These are phyloP conservation scores for Ochotona curzoniae DNA, from an alignment of 2,113 vertebrate species.

Conservation along the genomic window DNA sequence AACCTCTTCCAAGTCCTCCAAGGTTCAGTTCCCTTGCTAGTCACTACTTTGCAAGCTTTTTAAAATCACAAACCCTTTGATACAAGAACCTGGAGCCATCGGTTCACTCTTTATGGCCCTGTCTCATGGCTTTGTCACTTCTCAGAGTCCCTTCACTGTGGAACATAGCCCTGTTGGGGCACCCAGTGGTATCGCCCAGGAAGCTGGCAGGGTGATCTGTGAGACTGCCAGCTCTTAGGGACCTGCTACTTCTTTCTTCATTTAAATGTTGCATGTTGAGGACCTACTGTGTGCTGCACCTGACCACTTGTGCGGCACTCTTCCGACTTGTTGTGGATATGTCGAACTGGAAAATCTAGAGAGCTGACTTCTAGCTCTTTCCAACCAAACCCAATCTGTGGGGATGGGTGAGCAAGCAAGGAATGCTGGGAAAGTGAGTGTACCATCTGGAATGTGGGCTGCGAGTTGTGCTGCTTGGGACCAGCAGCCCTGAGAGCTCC, in stretches of 20 bases:
- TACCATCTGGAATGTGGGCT: background rate
- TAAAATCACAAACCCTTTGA: too few relatives aligned
- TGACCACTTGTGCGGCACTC: background rate
- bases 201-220: background rate
- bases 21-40: background rate
- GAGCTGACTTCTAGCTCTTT: background rate
- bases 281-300: background rate
- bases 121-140: too few relatives aligned
- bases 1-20: background rate
- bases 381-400: background rate
- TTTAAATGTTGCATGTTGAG: background rate
- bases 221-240: background rate
- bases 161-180: background rate
- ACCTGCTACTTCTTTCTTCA: background rate
- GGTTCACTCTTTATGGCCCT: too few relatives aligned
- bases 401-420: constrained; percentile 16
- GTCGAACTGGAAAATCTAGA: background rate
- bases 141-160: background rate
- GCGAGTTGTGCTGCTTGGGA: background rate
- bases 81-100: too few relatives aligned
- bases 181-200: background rate
- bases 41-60: too few relatives aligned
- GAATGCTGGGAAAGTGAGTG: constrained; percentile 1
- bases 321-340: background rate
- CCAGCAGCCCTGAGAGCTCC: background rate